phyloP scores from a whole-genome alignment of 1,140 invertebrate species.

The Scaptomyza graminum region DNA sequence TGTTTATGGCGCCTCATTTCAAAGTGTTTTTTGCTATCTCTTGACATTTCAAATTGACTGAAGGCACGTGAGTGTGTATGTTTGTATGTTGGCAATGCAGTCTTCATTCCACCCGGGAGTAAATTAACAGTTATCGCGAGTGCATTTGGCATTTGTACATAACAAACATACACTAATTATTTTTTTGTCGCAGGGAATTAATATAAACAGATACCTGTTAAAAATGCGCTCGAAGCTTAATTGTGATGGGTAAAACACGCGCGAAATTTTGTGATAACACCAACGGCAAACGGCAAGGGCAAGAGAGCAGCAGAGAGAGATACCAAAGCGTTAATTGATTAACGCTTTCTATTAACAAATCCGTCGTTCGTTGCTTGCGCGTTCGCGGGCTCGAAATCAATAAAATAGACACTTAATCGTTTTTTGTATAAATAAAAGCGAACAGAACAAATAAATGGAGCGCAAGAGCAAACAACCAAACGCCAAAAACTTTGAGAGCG shows the following conservation, averaged over 20 bases:
- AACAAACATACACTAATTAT: not conserved
- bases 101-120: not conserved
- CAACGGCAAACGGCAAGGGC: conserved; percentile 32
- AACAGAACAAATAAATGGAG: conserved; percentile 57
- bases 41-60: conserved; percentile 11
- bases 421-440: conserved; percentile 71
- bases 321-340: conserved; percentile 57
- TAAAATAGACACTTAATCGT: conserved; percentile 45
- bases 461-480: conserved; percentile 34
- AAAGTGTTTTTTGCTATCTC: conserved; percentile 5
- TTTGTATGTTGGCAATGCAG: conserved; percentile 4
- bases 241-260: conserved; percentile 32
- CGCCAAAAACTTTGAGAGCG: conserved; percentile 35
- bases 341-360: conserved; percentile 70
- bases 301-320: conserved; percentile 32
- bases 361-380: conserved; percentile 24
- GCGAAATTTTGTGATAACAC: conserved; percentile 60
- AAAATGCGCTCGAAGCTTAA: conserved; percentile 20
- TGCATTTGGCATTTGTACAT: conserved; percentile 6
- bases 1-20: conserved; percentile 10
- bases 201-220: conserved; percentile 38
- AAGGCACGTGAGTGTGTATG: conserved; percentile 50
- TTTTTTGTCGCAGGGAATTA: not conserved
- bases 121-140: conserved; percentile 32
- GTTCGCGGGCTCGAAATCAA: conserved; percentile 56